Percentiles rank a stretch among this genome's conserved stretches.
These are phyloP conservation scores for Himalopsyche kuldschensis DNA, from an alignment of 2,888 invertebrate species.

Conservation along the genomic window DNA sequence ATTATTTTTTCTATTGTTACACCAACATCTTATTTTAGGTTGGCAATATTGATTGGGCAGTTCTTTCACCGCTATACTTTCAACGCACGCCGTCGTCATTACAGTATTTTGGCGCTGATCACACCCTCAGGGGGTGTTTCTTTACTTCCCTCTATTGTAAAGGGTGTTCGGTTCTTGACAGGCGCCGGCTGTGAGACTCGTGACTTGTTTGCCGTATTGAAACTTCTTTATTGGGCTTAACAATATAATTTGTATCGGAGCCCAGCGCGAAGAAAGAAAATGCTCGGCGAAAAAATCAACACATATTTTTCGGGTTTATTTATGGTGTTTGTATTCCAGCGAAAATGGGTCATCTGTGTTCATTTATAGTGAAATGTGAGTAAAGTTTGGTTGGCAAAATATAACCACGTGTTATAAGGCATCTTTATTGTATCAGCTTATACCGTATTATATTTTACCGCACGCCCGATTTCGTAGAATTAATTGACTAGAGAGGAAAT, in stretches of 20 bases:
- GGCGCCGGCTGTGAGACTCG: constrained; percentile 34
- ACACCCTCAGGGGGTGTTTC: background rate
- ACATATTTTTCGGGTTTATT: background rate
- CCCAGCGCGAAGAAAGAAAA: background rate
- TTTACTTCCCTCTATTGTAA: background rate
- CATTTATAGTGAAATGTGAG: background rate
- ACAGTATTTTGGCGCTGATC: background rate
- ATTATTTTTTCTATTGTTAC: background rate
- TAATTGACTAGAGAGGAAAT: no score
- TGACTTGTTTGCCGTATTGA: constrained; percentile 34
- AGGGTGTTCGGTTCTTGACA: background rate
- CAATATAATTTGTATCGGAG: constrained; percentile 36
- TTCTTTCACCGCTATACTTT: background rate
- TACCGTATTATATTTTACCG: no score
- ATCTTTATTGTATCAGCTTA: background rate
- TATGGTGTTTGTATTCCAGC: background rate
- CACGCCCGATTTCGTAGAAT: no score
- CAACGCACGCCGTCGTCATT: background rate
- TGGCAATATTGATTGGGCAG: background rate
- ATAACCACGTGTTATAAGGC: background rate
- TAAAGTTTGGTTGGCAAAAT: background rate
- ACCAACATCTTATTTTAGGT: background rate
- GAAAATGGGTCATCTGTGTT: background rate
- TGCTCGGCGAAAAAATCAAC: background rate
- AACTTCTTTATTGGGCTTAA: constrained; percentile 38